phyloP scores from a whole-genome alignment of 1,140 invertebrate species.

The Bombus waltoni region DNA sequence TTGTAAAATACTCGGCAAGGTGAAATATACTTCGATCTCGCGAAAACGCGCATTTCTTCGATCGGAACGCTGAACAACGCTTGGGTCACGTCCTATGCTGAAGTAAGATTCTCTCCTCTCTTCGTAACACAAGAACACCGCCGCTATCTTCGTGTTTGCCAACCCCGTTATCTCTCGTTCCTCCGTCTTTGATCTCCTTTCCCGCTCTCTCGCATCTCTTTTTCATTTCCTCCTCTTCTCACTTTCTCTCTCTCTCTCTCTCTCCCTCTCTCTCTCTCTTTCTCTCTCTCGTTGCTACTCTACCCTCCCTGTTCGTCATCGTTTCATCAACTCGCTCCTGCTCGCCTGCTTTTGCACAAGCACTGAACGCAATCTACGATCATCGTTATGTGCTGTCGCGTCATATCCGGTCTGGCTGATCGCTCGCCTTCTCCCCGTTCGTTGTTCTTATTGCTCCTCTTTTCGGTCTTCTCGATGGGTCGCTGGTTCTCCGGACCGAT shows the following conservation, averaged over 20 bases:
- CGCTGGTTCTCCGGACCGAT: conserved; percentile 14
- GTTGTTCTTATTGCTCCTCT: conserved; percentile 25
- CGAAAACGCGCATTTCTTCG: neutral
- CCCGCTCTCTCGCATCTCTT: conserved; percentile 46
- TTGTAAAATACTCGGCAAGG: neutral
- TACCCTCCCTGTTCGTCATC: conserved; percentile 40
- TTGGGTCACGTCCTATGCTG: conserved; percentile 12
- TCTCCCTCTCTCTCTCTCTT: conserved; percentile 21
- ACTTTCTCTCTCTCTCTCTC: conserved; percentile 20
- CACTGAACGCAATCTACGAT: conserved; percentile 68
- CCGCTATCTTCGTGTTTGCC: conserved; percentile 80
- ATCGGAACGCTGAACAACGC: neutral
- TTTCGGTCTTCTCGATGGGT: conserved; percentile 41
- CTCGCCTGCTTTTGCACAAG: conserved; percentile 59
- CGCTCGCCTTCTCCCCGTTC: conserved; percentile 26
- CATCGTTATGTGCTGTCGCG: conserved; percentile 71
- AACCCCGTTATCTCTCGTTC: conserved; percentile 79
- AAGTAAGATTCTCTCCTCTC: conserved; percentile 18
- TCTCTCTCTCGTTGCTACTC: neutral
- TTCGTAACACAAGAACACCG: conserved; percentile 60
- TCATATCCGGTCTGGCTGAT: conserved; percentile 69
- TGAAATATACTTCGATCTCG: neutral
- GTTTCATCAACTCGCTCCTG: conserved; percentile 57
- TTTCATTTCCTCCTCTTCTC: conserved; percentile 49
- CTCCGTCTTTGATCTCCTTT: conserved; percentile 64